Conservation (phyloP, 2,888 invertebrate species). For the Ophioninae sp. region DNA sequence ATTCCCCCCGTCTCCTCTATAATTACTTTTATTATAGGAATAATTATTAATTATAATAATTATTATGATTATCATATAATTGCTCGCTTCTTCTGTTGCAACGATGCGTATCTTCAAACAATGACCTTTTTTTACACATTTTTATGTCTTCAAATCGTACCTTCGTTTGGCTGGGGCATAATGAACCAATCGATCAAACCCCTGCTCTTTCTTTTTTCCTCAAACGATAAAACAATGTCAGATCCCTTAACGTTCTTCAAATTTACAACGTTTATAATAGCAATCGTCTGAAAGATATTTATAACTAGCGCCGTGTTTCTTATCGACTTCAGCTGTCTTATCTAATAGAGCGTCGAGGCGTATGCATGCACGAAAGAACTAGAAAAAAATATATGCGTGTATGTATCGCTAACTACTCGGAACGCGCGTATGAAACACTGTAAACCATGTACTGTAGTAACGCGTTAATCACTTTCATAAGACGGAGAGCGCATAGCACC, state of each 20-base stretch:
- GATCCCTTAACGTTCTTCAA: constrained; percentile 16
- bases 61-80: no score
- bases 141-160: no score
- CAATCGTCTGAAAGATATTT: constrained; percentile 24
- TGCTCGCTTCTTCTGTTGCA: no score
- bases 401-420: background rate
- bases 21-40: no score
- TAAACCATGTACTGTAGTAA: constrained; percentile 19
- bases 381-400: background rate
- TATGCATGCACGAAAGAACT: constrained; percentile 47
- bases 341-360: constrained; percentile 49
- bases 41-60: no score
- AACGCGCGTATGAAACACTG: constrained; percentile 25
- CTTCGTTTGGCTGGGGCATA: no score
- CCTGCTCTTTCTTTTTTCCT: background rate
- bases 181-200: no score
- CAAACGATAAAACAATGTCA: background rate
- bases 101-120: no score
- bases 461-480: constrained; percentile 54
- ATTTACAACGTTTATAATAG: constrained; percentile 47
- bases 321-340: constrained; percentile 56
- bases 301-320: constrained; percentile 47
- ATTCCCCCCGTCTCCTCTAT: no score
- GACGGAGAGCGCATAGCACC: constrained; percentile 21
- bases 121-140: no score